These are phyloP conservation scores for Eurytoma californica DNA, from an alignment of 2,888 invertebrate species.

Conservation along the genomic window DNA sequence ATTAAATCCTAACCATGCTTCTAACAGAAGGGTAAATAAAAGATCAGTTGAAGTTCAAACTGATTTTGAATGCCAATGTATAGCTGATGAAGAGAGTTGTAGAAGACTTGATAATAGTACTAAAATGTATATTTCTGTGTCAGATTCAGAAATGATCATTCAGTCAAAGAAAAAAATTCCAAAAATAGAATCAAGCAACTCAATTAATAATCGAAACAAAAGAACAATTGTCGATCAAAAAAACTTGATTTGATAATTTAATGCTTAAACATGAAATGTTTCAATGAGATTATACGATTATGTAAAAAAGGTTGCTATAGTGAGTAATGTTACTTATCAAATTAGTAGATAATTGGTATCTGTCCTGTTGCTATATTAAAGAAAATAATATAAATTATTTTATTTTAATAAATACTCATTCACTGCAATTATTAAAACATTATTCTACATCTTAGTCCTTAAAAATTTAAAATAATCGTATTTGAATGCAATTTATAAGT, in stretches of 20 bases:
- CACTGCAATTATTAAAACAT: not conserved
- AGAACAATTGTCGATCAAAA: not conserved
- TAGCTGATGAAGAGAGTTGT: too few species aligned
- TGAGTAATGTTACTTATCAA: too few species aligned
- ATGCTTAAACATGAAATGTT: not conserved
- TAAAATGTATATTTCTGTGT: not conserved
- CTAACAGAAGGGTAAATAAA: slow-evolving; percentile 6
- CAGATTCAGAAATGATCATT: not conserved
- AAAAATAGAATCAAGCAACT: not conserved
- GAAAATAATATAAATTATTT: too few species aligned
- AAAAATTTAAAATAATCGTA: not conserved
- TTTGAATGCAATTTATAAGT: too few species aligned
- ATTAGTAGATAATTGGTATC: not conserved
- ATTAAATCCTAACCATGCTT: slow-evolving; percentile 10
- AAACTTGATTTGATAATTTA: not conserved
- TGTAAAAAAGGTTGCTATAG: too few species aligned
- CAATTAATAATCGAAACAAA: not conserved
- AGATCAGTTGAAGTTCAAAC: slow-evolving; percentile 16
- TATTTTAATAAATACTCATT: too few species aligned
- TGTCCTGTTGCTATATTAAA: too few species aligned
- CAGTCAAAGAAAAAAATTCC: not conserved
- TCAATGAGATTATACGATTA: not conserved
- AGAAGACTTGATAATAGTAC: too few species aligned
- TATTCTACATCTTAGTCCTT: not conserved
- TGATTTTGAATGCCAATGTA: not conserved